These are phyloP conservation scores for Argyrosomus japonicus DNA, from an alignment of 2,113 vertebrate genomes.

Conservation along the genomic window DNA sequence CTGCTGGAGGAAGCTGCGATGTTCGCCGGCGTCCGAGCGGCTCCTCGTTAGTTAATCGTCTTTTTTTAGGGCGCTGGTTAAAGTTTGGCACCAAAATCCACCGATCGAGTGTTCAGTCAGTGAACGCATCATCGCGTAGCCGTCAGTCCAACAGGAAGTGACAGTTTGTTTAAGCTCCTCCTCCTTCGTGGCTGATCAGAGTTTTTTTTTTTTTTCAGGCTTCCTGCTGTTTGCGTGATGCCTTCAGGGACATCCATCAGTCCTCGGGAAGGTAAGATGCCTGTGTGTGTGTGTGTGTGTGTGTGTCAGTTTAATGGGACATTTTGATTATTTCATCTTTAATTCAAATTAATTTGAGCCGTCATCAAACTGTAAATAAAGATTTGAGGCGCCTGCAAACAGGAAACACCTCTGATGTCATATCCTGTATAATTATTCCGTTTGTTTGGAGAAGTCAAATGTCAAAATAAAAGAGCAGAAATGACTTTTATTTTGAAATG, in stretches of 20 bases:
- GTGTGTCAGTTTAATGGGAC: neutral
- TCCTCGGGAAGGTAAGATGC: neutral
- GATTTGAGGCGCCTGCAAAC: too few relatives aligned
- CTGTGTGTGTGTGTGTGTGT: constrained; percentile 6
- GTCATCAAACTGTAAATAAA: too few relatives aligned
- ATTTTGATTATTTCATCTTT: neutral
- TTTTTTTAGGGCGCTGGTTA: constrained; percentile 20
- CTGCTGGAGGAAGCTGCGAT: constrained; percentile 17
- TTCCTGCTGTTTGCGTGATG: constrained; percentile 34
- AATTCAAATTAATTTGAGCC: too few relatives aligned
- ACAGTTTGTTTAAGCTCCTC: neutral
- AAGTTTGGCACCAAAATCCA: constrained; percentile 54
- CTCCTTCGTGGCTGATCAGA: constrained; percentile 8
- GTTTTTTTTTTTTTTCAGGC: neutral
- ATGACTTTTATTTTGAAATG: too few relatives aligned
- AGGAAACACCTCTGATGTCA: too few relatives aligned
- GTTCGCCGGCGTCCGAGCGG: constrained; percentile 3
- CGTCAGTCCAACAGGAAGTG: constrained; percentile 20
- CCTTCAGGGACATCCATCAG: constrained; percentile 37
- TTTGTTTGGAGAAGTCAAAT: too few relatives aligned
- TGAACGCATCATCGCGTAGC: neutral
- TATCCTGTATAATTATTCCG: too few relatives aligned
- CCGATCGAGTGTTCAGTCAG: constrained; percentile 27
- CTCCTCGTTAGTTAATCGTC: constrained; percentile 13
- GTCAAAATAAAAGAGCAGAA: too few relatives aligned